Conservation (phyloP, 2,888 invertebrate genomes). For the Melolontha melolontha region DNA sequence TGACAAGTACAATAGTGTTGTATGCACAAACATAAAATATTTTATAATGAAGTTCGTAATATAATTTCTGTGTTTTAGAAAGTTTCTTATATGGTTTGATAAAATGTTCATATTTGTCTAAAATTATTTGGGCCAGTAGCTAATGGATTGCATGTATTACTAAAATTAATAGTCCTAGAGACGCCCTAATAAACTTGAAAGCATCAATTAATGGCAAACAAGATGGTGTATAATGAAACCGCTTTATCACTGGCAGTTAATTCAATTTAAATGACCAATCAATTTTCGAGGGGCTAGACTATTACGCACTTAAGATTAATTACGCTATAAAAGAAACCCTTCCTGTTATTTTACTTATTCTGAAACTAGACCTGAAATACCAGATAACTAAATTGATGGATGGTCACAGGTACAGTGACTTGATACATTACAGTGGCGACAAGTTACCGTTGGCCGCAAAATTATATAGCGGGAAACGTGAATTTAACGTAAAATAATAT, state of each 20-base stretch:
- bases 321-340: not conserved
- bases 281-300: slow-evolving; percentile 2
- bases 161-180: slow-evolving; percentile 1
- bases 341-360: slow-evolving; percentile 9
- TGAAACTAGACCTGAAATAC: not conserved
- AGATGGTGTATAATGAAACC: slow-evolving; percentile 6
- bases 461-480: too few relatives aligned
- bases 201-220: slow-evolving; percentile 17
- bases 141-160: slow-evolving; percentile 2
- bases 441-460: too few relatives aligned
- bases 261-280: slow-evolving; percentile 17
- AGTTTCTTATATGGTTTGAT: too few relatives aligned
- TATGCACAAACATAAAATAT: too few relatives aligned
- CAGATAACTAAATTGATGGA: not conserved
- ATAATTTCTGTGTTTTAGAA: too few relatives aligned
- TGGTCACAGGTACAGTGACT: too few relatives aligned
- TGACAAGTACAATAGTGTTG: too few relatives aligned
- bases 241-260: slow-evolving; percentile 8
- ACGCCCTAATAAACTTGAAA: slow-evolving; percentile 12
- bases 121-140: not conserved
- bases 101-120: too few relatives aligned
- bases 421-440: too few relatives aligned
- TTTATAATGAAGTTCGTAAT: too few relatives aligned
- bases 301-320: slow-evolving; percentile 7
- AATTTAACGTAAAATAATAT: too few relatives aligned